A percentile compares a stretch with the other conserved stretches of the same genome.
Evolutionary conservation across 2,113 vertebrate genomes (phyloP).

Genomic region (Nothoprocta pentlandii): DNA sequence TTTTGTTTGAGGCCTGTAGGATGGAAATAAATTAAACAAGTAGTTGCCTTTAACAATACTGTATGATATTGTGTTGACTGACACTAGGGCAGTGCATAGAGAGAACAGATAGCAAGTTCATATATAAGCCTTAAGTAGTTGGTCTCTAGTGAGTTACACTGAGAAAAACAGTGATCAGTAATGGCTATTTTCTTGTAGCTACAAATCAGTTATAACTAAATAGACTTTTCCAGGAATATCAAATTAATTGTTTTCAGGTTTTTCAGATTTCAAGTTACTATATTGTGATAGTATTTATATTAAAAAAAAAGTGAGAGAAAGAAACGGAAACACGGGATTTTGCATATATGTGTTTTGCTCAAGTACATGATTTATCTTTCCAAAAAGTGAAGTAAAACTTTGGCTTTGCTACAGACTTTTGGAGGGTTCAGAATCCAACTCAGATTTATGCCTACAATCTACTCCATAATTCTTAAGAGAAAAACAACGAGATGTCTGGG

Average conservation of each 20-base stretch:
- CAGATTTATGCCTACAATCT: neutral
- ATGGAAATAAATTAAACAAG: neutral
- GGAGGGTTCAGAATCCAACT: neutral
- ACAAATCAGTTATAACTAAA: neutral
- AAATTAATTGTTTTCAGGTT: neutral
- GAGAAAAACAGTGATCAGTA: neutral
- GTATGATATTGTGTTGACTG: neutral
- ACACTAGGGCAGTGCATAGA: neutral
- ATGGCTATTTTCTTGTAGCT: neutral
- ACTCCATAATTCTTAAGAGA: neutral
- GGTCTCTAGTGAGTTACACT: neutral
- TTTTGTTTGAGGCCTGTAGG: neutral
- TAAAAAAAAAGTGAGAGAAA: neutral
- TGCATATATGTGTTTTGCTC: neutral
- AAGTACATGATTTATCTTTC: neutral
- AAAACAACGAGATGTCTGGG: neutral
- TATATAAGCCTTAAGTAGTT: neutral
- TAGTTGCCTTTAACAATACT: neutral
- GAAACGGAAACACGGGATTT: neutral
- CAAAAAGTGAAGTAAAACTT: neutral
- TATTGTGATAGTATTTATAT: neutral
- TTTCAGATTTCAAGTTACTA: conserved; percentile 20
- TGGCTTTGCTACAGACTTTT: neutral
- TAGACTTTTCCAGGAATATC: neutral
- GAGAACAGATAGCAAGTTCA: neutral